phyloP scores from a whole-genome alignment of 1,140 invertebrate species.

The Vollenhovia emeryi region DNA sequence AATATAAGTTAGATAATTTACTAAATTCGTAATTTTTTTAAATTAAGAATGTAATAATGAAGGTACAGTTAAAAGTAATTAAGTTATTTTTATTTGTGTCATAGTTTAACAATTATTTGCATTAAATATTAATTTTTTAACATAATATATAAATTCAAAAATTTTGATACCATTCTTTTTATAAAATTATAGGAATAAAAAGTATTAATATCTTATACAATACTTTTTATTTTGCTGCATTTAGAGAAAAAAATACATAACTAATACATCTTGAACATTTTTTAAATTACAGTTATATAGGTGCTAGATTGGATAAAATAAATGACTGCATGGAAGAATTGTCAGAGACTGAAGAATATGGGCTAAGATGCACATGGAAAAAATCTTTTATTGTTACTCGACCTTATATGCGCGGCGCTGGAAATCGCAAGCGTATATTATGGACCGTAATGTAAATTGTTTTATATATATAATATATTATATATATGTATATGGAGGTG shows the following conservation, averaged over 20 bases:
- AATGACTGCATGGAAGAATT: neutral
- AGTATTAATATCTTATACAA: neutral
- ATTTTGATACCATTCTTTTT: neutral
- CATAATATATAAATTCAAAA: neutral
- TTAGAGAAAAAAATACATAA: neutral
- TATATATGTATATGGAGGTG: too few species aligned
- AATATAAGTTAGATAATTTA: neutral
- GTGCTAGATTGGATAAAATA: slow-evolving; percentile 17
- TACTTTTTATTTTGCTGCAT: neutral
- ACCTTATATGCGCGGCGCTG: neutral
- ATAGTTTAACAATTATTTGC: neutral
- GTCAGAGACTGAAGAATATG: neutral
- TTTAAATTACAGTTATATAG: slow-evolving; percentile 12
- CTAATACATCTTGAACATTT: neutral
- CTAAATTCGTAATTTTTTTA: neutral
- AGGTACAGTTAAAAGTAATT: neutral
- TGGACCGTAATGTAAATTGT: slow-evolving; percentile 32
- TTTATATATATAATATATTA: too few species aligned
- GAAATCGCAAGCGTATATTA: neutral
- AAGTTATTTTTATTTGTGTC: neutral
- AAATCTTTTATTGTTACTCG: neutral
- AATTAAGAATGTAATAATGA: neutral
- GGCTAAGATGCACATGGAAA: neutral
- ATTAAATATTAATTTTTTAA: neutral
- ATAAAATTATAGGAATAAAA: neutral